phyloP scores from a whole-genome alignment of 2,113 vertebrate genomes.

The Tonatia bakeri region DNA sequence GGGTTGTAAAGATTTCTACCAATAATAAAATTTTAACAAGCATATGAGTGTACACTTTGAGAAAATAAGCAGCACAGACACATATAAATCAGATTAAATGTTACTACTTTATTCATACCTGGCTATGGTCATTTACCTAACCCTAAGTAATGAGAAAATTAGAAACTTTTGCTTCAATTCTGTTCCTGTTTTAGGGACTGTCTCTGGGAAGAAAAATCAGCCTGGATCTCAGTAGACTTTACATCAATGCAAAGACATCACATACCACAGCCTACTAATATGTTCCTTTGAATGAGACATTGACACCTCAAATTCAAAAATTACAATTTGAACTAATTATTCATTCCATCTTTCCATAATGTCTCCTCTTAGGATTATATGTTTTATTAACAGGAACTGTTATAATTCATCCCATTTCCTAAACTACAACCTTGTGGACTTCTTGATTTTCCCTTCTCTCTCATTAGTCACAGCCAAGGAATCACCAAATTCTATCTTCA shows the following conservation, averaged over 20 bases:
- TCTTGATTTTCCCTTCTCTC: background rate
- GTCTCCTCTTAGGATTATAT: background rate
- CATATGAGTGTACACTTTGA: background rate
- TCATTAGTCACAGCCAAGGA: background rate
- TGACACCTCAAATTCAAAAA: background rate
- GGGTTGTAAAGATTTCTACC: background rate
- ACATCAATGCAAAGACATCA: background rate
- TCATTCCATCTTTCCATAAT: background rate
- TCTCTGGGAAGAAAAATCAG: background rate
- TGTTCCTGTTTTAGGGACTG: background rate
- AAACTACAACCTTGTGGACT: fast-evolving
- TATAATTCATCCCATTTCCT: background rate
- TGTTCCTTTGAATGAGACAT: background rate
- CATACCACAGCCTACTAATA: background rate
- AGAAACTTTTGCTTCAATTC: background rate
- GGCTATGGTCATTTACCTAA: background rate
- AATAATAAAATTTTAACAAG: background rate
- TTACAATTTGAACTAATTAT: background rate
- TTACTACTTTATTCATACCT: background rate
- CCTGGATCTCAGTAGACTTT: background rate
- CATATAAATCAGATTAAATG: background rate
- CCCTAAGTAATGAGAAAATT: background rate
- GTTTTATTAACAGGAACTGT: background rate
- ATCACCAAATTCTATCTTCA: background rate
- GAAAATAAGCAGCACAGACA: background rate